Base-by-base conservation (phyloP, 2,113 vertebrate species). In the Oryzias curvinotus region DNA sequence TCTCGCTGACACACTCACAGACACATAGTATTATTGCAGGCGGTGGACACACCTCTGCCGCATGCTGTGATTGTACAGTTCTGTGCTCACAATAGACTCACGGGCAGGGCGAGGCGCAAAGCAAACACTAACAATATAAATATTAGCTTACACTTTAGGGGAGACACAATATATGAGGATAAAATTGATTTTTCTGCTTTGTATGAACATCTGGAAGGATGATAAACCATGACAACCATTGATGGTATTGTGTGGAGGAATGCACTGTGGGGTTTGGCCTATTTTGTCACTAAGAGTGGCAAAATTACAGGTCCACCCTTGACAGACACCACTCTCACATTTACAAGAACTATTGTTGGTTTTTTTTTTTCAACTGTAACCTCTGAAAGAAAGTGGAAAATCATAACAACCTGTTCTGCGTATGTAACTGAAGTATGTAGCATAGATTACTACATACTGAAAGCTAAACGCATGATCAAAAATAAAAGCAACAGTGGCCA, bases 31-130 rank as follows among this genome's bases (percentile, higher is more conserved):
- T 77, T 75, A 74, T 36, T 41, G 36, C 15, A 52, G 69, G 67
- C 77, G 77, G 75, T 30, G 78, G 80, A 82, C 83, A 88, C 85
- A 82, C 86, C 83, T 89, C 66, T 14, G 66, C 51, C 60, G 44
- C 69, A 79, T 48, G 68, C 77, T 76, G 75, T 70, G 81, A 91
- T 76, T 87, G 83, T 69, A 63, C 69, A 68, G 77, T 73, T 87
- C 41, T 81, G 71, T 70, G 61, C 44, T 84, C 68, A 88, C 80
- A 88, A 87, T 80, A 59, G 66, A 64, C 51, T 75, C 57, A 78
- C 53, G 66, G 83, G 80, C 56, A 71, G 73, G 62, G 71, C 19
- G 58, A 90, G 72, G 77, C 52, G 57, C 57, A 73, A 62, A 59
- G 69, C 73, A 78, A 71, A 83, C 64, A 49, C 49, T 65, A 53